phyloP scores from a whole-genome alignment of 1,140 invertebrate species.

The Euwallacea fornicatus region DNA sequence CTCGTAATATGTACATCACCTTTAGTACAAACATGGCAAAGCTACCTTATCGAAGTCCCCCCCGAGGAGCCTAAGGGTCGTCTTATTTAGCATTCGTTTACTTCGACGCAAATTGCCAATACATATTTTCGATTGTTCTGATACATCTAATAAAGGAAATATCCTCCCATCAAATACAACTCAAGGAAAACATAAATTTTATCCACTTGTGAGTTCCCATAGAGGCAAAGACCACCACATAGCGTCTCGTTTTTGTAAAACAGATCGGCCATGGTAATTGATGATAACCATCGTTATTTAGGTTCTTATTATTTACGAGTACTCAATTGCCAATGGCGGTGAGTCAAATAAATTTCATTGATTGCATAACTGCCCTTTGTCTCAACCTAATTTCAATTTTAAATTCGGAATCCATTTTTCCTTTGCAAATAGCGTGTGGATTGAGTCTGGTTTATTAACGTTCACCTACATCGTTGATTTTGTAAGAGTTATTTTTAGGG shows the following conservation, averaged over 20 bases:
- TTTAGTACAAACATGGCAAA: too few relatives aligned
- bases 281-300: slow-evolving; percentile 22
- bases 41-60: too few relatives aligned
- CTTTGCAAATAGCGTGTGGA: background rate
- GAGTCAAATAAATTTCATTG: slow-evolving; percentile 18
- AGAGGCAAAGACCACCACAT: background rate
- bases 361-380: slow-evolving; percentile 15
- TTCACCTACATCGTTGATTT: background rate
- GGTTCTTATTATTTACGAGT: slow-evolving; percentile 19
- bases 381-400: slow-evolving; percentile 7
- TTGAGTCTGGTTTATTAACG: background rate
- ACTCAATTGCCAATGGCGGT: slow-evolving; percentile 12
- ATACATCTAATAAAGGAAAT: too few relatives aligned
- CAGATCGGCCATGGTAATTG: slow-evolving; percentile 22
- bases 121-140: too few relatives aligned
- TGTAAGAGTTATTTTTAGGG: too few relatives aligned
- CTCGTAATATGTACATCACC: too few relatives aligned
- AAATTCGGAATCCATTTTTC: slow-evolving; percentile 19
- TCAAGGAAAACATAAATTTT: slow-evolving; percentile 13
- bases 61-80: too few relatives aligned
- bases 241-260: slow-evolving; percentile 20
- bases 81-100: too few relatives aligned
- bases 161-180: too few relatives aligned
- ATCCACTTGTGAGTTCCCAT: slow-evolving; percentile 12
- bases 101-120: too few relatives aligned